Evolutionary conservation across 2,888 invertebrate genomes (phyloP), one percentile per base, ranked within the genome.

Genomic region (Nemotelus nigrinus): DNA sequence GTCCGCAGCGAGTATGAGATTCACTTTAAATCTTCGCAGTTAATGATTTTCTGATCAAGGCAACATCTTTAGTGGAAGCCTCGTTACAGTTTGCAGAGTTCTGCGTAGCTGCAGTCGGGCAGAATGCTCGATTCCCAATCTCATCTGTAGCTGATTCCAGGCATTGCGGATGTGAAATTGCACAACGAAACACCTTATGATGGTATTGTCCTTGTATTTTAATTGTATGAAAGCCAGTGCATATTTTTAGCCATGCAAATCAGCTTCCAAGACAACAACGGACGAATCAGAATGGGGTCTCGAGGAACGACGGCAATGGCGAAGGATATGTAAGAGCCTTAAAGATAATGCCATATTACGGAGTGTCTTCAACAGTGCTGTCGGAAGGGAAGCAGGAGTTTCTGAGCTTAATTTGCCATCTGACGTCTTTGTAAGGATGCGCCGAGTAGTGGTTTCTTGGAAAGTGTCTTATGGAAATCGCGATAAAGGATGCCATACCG

Each of bases 1-100:
- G 25, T 25, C 45, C 10, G 55, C n/a, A 25, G 25, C 25, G 67
- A 77, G 70, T 50, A 71, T 57, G 79, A 74, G 75, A 77, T 75
- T 77, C 70, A 25, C 67, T 70, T 77, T 79, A 77, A 79, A 77
- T 79, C 77, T 76, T 77, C 65, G 25, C 64, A 79, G 79, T 79
- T 79, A 79, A 79, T 79, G 79, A 77, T 79, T 79, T 79, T 79
- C 77, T 79, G 79, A 79, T 79, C 77, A 79, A 77, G 77, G 72
- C 75, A 75, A 43, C 55, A 41, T 65, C 25, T n/a, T 65, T 47
- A 25, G 25, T 25, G 25, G 25, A 25, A 25, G 25, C 25, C 1
- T 25, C 25, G 25, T 25, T 25, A 25, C 25, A 25, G 25, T 25
- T 25, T 25, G 25, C 25, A 25, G 0, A 25, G 25, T 25, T 25